A percentile compares a stretch with the other conserved stretches of the same genome.
These are phyloP conservation scores for Watsonalla binaria DNA, from an alignment of 2,888 invertebrate species.

Conservation along the genomic window DNA sequence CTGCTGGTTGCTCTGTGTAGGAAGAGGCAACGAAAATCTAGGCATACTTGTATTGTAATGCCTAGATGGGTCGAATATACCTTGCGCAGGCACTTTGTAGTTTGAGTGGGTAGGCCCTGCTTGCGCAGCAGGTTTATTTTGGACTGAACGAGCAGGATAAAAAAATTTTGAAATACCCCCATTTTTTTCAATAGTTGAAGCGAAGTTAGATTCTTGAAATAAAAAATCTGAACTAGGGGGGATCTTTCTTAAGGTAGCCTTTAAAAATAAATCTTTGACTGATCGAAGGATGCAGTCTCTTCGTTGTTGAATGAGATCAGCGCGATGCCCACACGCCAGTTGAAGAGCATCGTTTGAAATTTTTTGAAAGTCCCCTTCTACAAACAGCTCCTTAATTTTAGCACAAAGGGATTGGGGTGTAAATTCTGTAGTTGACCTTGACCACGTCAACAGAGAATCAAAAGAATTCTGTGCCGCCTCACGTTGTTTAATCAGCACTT, in stretches of 20 bases:
- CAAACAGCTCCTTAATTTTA: slow-evolving; percentile 7
- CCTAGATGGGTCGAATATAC: no score
- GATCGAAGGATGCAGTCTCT: slow-evolving; percentile 8
- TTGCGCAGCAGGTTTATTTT: slow-evolving; percentile 1
- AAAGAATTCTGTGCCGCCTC: slow-evolving; percentile 12
- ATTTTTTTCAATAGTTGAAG: slow-evolving; percentile 13
- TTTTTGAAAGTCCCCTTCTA: slow-evolving; percentile 7
- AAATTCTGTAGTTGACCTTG: no score
- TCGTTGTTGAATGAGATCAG: slow-evolving; percentile 12
- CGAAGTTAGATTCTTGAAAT: slow-evolving; percentile 11
- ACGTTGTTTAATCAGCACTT: slow-evolving; percentile 16
- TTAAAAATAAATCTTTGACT: slow-evolving; percentile 11
- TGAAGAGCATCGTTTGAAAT: slow-evolving; percentile 11
- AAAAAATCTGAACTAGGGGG: slow-evolving; percentile 7
- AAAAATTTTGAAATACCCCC: slow-evolving; percentile 18
- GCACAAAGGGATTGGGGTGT: slow-evolving; percentile 4
- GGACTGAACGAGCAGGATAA: no score
- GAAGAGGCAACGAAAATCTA: no score
- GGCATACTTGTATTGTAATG: no score
- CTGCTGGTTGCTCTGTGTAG: no score
- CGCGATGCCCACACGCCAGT: slow-evolving; percentile 6
- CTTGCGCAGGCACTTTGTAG: slow-evolving; percentile 7
- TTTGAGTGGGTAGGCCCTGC: slow-evolving; percentile 8
- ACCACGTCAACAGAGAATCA: no score
- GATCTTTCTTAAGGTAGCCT: slow-evolving; percentile 6